phyloP scores from a whole-genome alignment of 2,113 vertebrate species.

The Martes martes region DNA sequence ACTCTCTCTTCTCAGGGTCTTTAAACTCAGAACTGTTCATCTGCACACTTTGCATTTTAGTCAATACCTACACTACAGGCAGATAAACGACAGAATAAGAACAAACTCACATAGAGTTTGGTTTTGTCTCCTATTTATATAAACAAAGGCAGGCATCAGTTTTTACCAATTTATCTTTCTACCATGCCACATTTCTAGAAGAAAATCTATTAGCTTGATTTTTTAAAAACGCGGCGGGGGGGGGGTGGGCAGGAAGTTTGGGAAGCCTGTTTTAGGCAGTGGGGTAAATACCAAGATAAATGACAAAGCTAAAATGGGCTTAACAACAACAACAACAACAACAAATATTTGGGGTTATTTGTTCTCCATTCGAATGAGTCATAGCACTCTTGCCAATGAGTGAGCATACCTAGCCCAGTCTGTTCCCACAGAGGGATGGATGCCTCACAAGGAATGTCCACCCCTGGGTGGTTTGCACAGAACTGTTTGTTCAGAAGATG shows the following conservation, averaged over 20 bases:
- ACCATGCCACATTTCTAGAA: not conserved
- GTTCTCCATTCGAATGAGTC: not conserved
- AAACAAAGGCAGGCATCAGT: not conserved
- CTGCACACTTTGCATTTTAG: not conserved
- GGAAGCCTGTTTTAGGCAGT: not conserved
- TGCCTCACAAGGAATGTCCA: not conserved
- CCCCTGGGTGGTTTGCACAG: not conserved
- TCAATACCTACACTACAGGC: not conserved
- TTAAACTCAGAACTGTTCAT: not conserved
- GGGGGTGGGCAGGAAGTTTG: not conserved
- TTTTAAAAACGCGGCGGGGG: no score
- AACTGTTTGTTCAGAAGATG: not conserved
- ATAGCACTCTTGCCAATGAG: not conserved
- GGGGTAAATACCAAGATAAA: not conserved
- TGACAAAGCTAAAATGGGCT: not conserved
- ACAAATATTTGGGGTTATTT: not conserved
- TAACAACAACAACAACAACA: not conserved
- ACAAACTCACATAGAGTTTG: not conserved
- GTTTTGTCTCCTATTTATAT: not conserved
- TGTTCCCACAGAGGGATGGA: not conserved
- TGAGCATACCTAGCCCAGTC: not conserved
- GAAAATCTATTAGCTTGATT: not conserved
- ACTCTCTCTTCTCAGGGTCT: not conserved
- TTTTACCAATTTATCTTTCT: constrained; percentile 28
- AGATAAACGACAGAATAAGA: not conserved